These are phyloP conservation scores for Anhinga anhinga DNA, from an alignment of 2,113 vertebrate genomes.

Conservation along the genomic window DNA sequence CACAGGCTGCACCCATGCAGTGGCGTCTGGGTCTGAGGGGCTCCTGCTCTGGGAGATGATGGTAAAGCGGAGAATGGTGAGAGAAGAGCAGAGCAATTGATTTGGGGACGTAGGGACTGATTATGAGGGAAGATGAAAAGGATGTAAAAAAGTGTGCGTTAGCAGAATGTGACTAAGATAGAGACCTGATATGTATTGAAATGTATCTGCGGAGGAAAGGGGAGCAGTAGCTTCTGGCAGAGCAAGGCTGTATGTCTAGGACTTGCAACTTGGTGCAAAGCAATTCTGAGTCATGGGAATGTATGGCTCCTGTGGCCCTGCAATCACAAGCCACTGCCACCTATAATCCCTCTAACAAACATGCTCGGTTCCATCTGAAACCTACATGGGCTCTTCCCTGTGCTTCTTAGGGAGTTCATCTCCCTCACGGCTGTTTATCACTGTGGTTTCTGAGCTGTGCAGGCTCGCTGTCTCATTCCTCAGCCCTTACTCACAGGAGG, in stretches of 20 bases:
- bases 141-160: not conserved
- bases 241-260: not conserved
- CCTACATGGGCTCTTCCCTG: not conserved
- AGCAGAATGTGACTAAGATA: not conserved
- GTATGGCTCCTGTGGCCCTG: fast-evolving
- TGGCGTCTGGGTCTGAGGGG: fast-evolving
- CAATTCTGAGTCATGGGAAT: not conserved
- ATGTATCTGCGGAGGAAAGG: not conserved
- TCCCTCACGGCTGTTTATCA: not conserved
- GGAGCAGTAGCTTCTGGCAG: not conserved
- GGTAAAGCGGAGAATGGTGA: not conserved
- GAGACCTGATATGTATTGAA: not conserved
- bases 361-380: not conserved
- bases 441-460: not conserved
- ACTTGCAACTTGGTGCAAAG: not conserved
- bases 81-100: not conserved
- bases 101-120: not conserved
- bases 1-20: not conserved
- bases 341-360: not conserved
- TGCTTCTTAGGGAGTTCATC: not conserved
- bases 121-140: not conserved
- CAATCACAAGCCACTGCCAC: not conserved
- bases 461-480: not conserved
- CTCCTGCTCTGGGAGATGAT: not conserved
- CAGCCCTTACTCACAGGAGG: conserved; percentile 18